phyloP scores from a whole-genome alignment of 2,113 vertebrate genomes.

The Vulpes ferrilata region DNA sequence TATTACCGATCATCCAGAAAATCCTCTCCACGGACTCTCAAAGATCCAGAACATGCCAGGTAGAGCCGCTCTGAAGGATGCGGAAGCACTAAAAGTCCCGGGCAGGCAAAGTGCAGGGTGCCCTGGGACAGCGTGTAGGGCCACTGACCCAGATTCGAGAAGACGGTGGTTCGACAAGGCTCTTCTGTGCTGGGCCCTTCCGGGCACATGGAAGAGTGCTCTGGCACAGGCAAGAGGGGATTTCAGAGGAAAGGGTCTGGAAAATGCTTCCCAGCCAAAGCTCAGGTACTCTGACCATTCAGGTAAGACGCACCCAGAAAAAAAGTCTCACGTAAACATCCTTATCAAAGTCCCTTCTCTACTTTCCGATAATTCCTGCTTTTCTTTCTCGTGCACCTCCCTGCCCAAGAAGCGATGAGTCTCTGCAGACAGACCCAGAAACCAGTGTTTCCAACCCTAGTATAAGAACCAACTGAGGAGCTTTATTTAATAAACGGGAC shows the following conservation, averaged over 20 bases:
- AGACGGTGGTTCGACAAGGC: neutral
- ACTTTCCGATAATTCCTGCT: neutral
- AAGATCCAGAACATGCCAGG: accelerated
- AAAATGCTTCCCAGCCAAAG: neutral
- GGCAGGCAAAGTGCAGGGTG: accelerated
- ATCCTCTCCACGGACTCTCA: neutral
- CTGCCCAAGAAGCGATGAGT: neutral
- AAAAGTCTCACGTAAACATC: accelerated
- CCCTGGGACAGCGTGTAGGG: neutral
- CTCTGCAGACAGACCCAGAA: neutral
- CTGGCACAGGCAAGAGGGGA: accelerated
- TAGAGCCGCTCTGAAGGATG: neutral
- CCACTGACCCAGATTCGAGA: neutral
- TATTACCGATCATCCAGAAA: neutral
- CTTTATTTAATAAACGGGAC: accelerated
- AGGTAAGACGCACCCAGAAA: neutral
- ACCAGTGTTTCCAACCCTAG: neutral
- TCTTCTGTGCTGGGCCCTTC: neutral
- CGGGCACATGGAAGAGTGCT: accelerated
- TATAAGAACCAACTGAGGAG: neutral
- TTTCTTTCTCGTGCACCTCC: neutral
- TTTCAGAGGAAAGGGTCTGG: neutral
- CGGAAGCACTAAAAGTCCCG: accelerated
- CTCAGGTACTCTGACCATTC: neutral
- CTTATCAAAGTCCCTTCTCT: neutral